Conservation (phyloP, 2,113 vertebrate species). For the Ctenomys sociabilis region DNA sequence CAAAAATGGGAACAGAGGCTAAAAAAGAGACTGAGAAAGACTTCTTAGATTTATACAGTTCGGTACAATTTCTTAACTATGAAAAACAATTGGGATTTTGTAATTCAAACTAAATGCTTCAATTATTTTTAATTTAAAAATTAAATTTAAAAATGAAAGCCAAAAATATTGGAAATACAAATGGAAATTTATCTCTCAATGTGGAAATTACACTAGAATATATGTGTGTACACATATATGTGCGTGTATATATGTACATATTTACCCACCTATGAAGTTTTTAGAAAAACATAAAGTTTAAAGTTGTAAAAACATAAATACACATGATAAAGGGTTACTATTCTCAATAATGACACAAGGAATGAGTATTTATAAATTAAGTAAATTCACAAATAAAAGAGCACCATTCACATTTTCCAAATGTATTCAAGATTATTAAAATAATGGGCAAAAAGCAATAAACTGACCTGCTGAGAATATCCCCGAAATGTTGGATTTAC, state of each 20-base stretch:
- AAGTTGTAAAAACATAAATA: slow-evolving; percentile 33
- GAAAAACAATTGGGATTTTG: neutral
- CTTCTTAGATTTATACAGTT: slow-evolving; percentile 33
- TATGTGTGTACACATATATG: no score
- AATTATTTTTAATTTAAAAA: neutral
- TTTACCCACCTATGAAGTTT: neutral
- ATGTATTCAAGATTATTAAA: slow-evolving; percentile 35
- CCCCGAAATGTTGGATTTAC: slow-evolving; percentile 98
- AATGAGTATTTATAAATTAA: neutral
- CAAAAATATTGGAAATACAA: slow-evolving; percentile 10
- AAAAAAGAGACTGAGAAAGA: neutral
- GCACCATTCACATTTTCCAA: neutral
- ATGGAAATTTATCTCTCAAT: neutral
- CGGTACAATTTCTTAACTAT: slow-evolving; percentile 22
- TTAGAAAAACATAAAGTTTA: slow-evolving; percentile 3
- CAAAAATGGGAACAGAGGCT: neutral
- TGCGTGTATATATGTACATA: neutral
- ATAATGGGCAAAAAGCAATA: slow-evolving; percentile 56
- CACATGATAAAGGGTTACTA: neutral
- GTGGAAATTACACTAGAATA: neutral
- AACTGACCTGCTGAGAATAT: slow-evolving; percentile 96
- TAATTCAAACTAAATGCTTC: slow-evolving; percentile 27
- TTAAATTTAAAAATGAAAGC: neutral
- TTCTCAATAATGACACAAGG: neutral
- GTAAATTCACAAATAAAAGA: neutral